These are phyloP conservation scores for Caenorhabditis sp. DNA, from an alignment of 2,888 invertebrate species.

Conservation along the genomic window DNA sequence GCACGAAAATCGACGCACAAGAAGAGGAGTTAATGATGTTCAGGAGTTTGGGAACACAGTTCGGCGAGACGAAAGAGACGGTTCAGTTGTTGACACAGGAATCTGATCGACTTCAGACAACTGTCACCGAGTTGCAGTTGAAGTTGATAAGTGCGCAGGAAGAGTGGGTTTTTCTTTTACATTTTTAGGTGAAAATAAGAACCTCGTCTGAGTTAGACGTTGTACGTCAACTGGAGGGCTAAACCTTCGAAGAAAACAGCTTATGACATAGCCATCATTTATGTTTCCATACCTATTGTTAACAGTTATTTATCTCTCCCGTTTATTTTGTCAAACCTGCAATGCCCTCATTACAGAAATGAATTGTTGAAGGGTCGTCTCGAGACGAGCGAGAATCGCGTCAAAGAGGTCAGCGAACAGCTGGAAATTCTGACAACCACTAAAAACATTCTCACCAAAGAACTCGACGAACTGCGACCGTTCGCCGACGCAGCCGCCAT, in stretches of 20 bases:
- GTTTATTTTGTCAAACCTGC: too few species aligned
- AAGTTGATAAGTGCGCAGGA: constrained; percentile 25
- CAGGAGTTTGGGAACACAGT: constrained; percentile 43
- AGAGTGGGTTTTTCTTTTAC: constrained; percentile 13
- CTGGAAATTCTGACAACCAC: constrained; percentile 30
- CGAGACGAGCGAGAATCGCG: constrained; percentile 27
- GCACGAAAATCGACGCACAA: constrained; percentile 30
- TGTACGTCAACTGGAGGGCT: too few species aligned
- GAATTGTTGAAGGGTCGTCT: constrained; percentile 29
- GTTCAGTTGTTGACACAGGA: constrained; percentile 17
- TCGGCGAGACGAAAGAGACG: constrained; percentile 43
- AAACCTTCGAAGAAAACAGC: too few species aligned
- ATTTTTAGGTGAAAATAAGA: background rate
- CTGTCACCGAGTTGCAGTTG: constrained; percentile 22
- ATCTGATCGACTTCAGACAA: constrained; percentile 16
- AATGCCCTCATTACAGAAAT: constrained; percentile 29
- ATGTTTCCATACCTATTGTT: too few species aligned
- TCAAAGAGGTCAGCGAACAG: constrained; percentile 29
- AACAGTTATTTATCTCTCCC: too few species aligned
- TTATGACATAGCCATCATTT: too few species aligned
- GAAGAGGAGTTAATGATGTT: constrained; percentile 54
- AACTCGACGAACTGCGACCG: constrained; percentile 46
- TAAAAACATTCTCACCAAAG: constrained; percentile 36
- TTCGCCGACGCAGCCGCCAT: constrained; percentile 43
- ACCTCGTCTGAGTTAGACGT: background rate